These are phyloP conservation scores for Mus minutoides DNA, from an alignment of 2,797 vertebrate species.

Conservation along the genomic window DNA sequence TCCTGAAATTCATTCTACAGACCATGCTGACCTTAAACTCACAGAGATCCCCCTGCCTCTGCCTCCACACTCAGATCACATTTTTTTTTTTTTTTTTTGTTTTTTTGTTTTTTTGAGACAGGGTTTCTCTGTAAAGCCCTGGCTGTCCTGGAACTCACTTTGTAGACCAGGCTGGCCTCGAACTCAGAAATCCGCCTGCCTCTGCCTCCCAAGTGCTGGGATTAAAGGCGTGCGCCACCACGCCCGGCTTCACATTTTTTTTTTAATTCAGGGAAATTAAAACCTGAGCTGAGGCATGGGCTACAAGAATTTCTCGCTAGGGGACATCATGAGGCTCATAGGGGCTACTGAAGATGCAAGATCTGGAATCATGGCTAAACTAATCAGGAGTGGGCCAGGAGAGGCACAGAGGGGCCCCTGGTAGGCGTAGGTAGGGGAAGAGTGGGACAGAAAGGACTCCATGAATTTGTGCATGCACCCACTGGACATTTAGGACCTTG, in stretches of 20 bases:
- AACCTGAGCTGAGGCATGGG: not conserved
- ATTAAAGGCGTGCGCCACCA: not conserved
- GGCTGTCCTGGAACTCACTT: not conserved
- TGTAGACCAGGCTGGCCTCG: not conserved
- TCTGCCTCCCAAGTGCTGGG: not conserved
- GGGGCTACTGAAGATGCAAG: not conserved
- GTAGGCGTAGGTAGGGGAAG: rapidly evolving
- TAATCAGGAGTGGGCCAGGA: not conserved
- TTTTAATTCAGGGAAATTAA: not conserved
- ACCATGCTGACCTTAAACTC: not conserved
- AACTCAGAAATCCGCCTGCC: not conserved
- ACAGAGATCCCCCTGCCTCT: not conserved
- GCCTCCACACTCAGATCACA: no score
- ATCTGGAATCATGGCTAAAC: no score
- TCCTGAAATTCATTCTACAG: not conserved
- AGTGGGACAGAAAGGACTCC: not conserved
- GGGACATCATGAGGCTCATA: not conserved
- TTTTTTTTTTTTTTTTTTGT: no score
- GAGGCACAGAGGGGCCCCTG: not conserved
- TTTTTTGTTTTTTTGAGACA: not conserved
- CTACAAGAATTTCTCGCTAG: not conserved
- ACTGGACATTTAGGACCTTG: not conserved
- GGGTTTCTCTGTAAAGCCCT: not conserved
- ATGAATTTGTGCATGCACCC: not conserved
- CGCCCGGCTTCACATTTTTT: no score